Conservation (phyloP, 2,797 vertebrate genomes). For the Muraenolepis orangiensis region DNA sequence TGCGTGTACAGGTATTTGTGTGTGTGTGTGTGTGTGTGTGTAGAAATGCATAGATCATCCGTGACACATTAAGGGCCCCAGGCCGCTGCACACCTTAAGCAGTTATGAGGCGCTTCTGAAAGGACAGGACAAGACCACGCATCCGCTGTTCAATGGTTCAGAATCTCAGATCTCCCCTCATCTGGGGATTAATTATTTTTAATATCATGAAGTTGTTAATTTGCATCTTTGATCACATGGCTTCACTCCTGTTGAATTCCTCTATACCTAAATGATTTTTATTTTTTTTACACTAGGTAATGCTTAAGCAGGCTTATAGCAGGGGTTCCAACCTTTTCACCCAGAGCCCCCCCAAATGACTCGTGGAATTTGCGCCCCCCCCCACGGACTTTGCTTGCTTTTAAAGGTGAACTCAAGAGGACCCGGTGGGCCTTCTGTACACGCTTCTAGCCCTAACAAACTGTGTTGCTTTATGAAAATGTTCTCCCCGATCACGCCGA, state of each 20-base stretch:
- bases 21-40: too few species aligned
- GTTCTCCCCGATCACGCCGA: too few species aligned
- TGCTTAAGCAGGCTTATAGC: neutral
- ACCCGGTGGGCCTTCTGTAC: too few species aligned
- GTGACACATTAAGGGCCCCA: slow-evolving; percentile 64
- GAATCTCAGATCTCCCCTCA: slow-evolving; percentile 26
- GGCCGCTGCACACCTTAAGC: slow-evolving; percentile 60
- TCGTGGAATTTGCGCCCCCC: too few species aligned
- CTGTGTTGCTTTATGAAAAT: too few species aligned
- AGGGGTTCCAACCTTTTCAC: too few species aligned
- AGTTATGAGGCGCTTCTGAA: slow-evolving; percentile 60
- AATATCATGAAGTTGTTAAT: neutral
- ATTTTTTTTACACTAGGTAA: neutral
- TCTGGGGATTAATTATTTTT: neutral
- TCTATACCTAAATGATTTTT: neutral
- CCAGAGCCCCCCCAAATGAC: too few species aligned
- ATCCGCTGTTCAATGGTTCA: slow-evolving; percentile 46
- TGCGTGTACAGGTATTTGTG: slow-evolving; percentile 42
- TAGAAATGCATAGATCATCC: slow-evolving; percentile 69
- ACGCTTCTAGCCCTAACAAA: too few species aligned
- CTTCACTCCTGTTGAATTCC: neutral
- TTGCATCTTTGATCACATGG: neutral
- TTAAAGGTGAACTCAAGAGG: too few species aligned
- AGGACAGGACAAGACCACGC: slow-evolving; percentile 63
- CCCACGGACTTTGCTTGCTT: too few species aligned